Evolutionary conservation across 2,113 vertebrate genomes (phyloP), one percentile per base, ranked within the genome.

Genomic region (Ammospiza nelsoni): DNA sequence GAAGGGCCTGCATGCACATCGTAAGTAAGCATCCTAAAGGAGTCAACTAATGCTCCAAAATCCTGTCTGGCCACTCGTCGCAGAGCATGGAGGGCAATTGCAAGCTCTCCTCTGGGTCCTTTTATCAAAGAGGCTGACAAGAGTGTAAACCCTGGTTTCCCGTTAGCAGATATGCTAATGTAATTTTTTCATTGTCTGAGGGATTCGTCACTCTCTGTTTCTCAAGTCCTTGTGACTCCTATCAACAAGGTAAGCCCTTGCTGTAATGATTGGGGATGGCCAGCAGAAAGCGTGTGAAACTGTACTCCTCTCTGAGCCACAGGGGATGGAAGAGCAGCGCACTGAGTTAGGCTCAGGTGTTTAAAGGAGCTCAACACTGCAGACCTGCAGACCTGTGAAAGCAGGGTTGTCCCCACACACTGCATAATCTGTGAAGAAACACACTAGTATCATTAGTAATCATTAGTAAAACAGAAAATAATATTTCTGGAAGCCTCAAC

Each of bases 341-440:
- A 28, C 25, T 41, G 39, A n/a, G 6, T 29, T 21, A 20, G 8
- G 10, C 22, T 69, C 29, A 57, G 46, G 4, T 10, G 15, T 58
- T 72, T 58, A 29, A 67, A 48, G 19, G 10, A 12, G 0, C 12
- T 75, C 3, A 1, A 6, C 3, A 1, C 33, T n/a, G 41, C 29
- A 67, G 31, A 24, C 8, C 6, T 52, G 8, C 15, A 62, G 37
- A 20, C 37, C 5, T 43, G 5, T 6, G 5, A 66, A 39, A 67
- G 8, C 5, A 55, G 6, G 2, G 3, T 5, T 46, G 11, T 62
- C 5, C 5, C 19, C 0, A 0, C 4, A 24, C 7, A 7, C 15
- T 55, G 17, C 4, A 25, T 59, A 6, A 3, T 87, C 31, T 4
- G 1, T 0, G 1, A 83, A 43, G 8, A 55, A 66, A 35, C 44